phyloP scores from a whole-genome alignment of 2,888 invertebrate species.

The Drosophila quinaria region DNA sequence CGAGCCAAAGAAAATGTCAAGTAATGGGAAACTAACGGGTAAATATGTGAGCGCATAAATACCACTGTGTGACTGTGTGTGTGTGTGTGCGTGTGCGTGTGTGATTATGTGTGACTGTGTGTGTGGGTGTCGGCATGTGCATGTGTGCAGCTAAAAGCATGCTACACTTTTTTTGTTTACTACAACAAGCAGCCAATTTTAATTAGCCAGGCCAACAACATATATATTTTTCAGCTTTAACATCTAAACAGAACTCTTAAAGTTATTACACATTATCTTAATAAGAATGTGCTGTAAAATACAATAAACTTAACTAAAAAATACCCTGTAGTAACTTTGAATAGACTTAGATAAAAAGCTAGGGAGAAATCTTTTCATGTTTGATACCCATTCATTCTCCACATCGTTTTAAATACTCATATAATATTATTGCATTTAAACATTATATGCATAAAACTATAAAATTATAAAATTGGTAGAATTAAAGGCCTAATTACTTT shows the following conservation, averaged over 20 bases:
- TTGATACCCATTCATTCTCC: background rate
- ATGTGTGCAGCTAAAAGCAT: slow-evolving; percentile 52
- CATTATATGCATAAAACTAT: no score
- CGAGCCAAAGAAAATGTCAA: slow-evolving; percentile 68
- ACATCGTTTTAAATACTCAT: background rate
- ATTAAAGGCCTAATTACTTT: no score
- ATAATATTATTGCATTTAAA: background rate
- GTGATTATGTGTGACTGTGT: background rate
- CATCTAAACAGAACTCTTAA: slow-evolving; percentile 23
- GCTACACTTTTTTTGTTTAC: slow-evolving; percentile 48
- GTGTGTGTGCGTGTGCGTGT: background rate
- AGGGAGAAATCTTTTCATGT: no score
- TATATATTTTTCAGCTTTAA: slow-evolving; percentile 38
- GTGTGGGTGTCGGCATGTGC: slow-evolving; percentile 2
- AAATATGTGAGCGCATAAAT: slow-evolving; percentile 61
- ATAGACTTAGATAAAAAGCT: background rate
- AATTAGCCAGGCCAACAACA: slow-evolving; percentile 55
- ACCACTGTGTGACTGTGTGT: slow-evolving; percentile 3
- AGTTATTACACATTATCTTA: slow-evolving; percentile 1
- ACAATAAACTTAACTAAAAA: background rate
- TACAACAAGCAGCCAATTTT: slow-evolving; percentile 52
- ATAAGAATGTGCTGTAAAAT: no score
- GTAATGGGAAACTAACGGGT: slow-evolving; percentile 70
- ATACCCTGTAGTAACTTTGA: slow-evolving; percentile 6
- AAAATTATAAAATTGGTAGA: no score